Evolutionary conservation across 2,888 invertebrate genomes (phyloP), one percentile per base, ranked within the genome.

Genomic region (Cephalotes varians): DNA sequence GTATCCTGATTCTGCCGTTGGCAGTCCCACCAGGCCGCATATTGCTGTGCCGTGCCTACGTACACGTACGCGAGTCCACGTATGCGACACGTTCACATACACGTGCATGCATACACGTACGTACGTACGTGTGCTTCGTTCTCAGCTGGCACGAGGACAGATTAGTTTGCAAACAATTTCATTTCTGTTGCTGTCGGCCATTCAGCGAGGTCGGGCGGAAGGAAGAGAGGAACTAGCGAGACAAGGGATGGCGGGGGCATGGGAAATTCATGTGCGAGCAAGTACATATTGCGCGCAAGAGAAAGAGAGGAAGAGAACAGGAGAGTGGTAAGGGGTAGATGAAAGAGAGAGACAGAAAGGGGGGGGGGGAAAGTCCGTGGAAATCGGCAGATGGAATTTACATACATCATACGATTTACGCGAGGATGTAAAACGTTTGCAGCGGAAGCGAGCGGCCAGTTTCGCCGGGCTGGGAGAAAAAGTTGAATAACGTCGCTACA

Each of bases 81-180:
- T n/a, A n/a, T n/a, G n/a, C 62, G 40, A 51, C 31, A 37, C 40
- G 9, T 12, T 34, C 44, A n/a, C 49, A n/a, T 15, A 34, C 31
- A 44, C 44, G 21, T 54, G 51, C 51, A 51, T 9, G 25, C 37
- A 25, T 25, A 69, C 9, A 18, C 28, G 15, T 47, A 21, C 5
- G 28, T 65, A 62, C 1, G 60, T 44, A 62, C 82, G 58, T 44
- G 49, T 54, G 81, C 81, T 83, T 88, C 83, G 83, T 82, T 81
- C 83, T 85, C 86, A 82, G 73, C 84, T 81, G 83, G 86, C 86
- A 84, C 84, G 80, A 73, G 83, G 85, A 85, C 86, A 88, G 85
- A 90, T 91, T 90, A 91, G 90, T 90, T 90, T 84, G 88, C 88
- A 87, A 91, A 90, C 90, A 90, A 88, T 91, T 88, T 85, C 89